Evolutionary conservation across 2,113 vertebrate genomes (phyloP).

Genomic region (Pantherophis guttatus): DNA sequence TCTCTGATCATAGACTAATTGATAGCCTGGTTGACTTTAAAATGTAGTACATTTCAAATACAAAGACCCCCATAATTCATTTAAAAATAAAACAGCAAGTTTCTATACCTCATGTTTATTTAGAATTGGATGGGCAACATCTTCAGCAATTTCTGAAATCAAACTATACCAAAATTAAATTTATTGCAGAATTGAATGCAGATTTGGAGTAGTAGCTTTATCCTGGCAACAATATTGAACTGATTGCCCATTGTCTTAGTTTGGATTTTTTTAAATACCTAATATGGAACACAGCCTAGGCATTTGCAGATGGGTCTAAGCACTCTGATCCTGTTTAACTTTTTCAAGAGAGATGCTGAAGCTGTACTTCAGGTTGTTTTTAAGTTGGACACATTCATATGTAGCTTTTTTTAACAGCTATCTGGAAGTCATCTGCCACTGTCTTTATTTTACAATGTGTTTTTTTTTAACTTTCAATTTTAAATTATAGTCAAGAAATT

Average conservation of each 20-base stretch:
- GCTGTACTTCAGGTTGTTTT: not conserved
- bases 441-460: not conserved
- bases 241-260: not conserved
- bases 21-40: not conserved
- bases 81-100: not conserved
- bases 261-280: not conserved
- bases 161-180: not conserved
- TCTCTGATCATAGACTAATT: not conserved
- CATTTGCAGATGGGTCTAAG: not conserved
- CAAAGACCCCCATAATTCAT: not conserved
- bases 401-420: not conserved
- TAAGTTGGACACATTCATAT: not conserved
- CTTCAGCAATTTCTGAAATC: not conserved
- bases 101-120: not conserved
- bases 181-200: not conserved
- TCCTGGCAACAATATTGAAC: not conserved
- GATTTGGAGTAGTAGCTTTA: not conserved
- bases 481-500: not conserved
- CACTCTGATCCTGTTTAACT: not conserved
- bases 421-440: not conserved
- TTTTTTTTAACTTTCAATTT: not conserved
- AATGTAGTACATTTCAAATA: not conserved
- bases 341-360: not conserved
- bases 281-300: not conserved
- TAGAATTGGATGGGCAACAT: not conserved